These are phyloP conservation scores for Carlito syrichta DNA, from an alignment of 2,113 vertebrate genomes.

Conservation along the genomic window DNA sequence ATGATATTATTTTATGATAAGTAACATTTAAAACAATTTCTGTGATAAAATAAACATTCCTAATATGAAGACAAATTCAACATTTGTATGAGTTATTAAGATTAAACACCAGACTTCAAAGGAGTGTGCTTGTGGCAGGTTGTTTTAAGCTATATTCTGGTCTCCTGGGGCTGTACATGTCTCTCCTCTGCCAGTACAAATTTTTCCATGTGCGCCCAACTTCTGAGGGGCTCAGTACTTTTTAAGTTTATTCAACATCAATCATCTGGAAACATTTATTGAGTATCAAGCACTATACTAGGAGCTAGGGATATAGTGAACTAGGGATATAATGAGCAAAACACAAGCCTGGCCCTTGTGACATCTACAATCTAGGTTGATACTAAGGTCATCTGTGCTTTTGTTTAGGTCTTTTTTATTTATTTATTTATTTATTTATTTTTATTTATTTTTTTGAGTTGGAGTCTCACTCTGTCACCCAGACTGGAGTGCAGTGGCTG, in stretches of 20 bases:
- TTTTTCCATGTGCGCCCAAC: background rate
- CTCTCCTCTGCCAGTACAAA: background rate
- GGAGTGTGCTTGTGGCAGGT: background rate
- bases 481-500: no score
- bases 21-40: slow-evolving; percentile 6
- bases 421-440: no score
- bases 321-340: background rate
- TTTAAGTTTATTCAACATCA: background rate
- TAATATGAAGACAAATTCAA: background rate
- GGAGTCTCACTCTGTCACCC: no score
- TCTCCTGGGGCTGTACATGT: background rate
- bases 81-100: background rate
- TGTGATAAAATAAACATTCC: slow-evolving; percentile 20
- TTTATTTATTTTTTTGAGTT: no score
- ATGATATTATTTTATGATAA: background rate
- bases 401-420: no score
- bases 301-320: background rate
- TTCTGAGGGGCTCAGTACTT: slow-evolving; percentile 3
- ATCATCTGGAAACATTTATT: background rate
- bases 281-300: background rate
- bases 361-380: background rate
- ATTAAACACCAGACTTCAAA: slow-evolving; percentile 59
- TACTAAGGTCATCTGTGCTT: background rate
- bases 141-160: background rate
- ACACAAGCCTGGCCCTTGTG: background rate